phyloP scores from a whole-genome alignment of 1,140 invertebrate species.

The Choristoneura fumiferana region DNA sequence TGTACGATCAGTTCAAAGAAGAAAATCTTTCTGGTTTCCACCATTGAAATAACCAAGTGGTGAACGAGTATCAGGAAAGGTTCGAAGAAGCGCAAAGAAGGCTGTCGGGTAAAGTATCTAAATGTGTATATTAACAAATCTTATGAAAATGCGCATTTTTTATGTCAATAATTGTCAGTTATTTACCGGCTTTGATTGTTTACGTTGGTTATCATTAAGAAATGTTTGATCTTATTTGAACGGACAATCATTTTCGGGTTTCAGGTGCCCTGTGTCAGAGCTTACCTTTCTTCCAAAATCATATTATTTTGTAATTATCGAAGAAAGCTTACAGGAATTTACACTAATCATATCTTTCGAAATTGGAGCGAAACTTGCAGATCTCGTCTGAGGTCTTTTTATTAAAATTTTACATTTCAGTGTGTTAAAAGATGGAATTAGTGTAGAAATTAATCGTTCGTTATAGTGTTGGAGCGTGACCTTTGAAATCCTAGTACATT shows the following conservation, averaged over 20 bases:
- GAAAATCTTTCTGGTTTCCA: constrained; percentile 43
- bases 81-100: constrained; percentile 42
- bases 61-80: constrained; percentile 55
- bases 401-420: neutral
- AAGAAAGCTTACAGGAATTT: neutral
- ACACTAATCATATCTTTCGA: neutral
- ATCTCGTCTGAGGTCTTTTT: neutral
- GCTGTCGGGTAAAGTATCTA: constrained; percentile 35
- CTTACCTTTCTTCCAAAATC: neutral
- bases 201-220: constrained; percentile 31
- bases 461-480: constrained; percentile 28
- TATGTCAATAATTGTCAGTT: constrained; percentile 15
- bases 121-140: neutral
- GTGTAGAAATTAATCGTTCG: neutral
- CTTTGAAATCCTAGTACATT: constrained; percentile 38
- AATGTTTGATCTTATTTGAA: constrained; percentile 14
- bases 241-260: neutral
- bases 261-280: neutral
- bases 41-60: constrained; percentile 63
- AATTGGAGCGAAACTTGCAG: constrained; percentile 28
- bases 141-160: neutral
- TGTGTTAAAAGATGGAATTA: neutral
- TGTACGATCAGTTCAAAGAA: constrained; percentile 21
- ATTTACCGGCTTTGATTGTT: constrained; percentile 53
- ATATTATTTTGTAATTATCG: neutral